A percentile compares a stretch with the other conserved stretches of the same genome.
Conservation (phyloP, 1,140 invertebrate species). For the Yoshiicerus persimilis region DNA sequence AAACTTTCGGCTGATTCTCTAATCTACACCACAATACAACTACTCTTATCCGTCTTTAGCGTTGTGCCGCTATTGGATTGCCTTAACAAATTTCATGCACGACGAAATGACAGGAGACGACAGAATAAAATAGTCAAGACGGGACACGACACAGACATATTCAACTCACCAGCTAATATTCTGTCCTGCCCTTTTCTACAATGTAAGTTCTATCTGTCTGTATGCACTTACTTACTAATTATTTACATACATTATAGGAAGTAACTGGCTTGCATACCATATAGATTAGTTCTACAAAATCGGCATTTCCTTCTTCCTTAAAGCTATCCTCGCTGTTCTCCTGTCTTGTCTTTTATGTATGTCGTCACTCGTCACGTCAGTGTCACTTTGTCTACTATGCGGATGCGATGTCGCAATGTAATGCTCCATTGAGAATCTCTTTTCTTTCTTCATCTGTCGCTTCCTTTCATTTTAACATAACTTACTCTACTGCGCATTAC, state of each 20-base stretch:
- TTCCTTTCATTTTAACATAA: neutral
- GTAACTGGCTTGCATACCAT: no score
- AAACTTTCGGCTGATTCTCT: no score
- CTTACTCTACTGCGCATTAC: neutral
- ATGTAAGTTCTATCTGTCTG: neutral
- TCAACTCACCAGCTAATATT: neutral
- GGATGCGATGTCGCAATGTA: neutral
- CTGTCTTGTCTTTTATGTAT: neutral
- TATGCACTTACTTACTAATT: neutral
- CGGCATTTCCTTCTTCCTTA: neutral
- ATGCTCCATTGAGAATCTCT: neutral
- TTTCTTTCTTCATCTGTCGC: neutral
- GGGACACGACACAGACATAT: neutral
- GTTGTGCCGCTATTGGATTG: neutral
- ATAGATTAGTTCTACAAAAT: no score
- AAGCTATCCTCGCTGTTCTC: neutral
- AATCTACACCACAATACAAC: neutral
- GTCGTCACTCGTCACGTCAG: neutral
- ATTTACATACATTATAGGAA: no score
- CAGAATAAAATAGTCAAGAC: neutral
- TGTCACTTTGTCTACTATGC: neutral
- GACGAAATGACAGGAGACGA: slow-evolving; percentile 15
- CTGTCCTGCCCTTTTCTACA: neutral
- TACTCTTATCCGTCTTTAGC: neutral
- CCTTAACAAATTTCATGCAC: neutral